phyloP scores from a whole-genome alignment of 2,113 vertebrate species.

The Aleadryas rufinucha region DNA sequence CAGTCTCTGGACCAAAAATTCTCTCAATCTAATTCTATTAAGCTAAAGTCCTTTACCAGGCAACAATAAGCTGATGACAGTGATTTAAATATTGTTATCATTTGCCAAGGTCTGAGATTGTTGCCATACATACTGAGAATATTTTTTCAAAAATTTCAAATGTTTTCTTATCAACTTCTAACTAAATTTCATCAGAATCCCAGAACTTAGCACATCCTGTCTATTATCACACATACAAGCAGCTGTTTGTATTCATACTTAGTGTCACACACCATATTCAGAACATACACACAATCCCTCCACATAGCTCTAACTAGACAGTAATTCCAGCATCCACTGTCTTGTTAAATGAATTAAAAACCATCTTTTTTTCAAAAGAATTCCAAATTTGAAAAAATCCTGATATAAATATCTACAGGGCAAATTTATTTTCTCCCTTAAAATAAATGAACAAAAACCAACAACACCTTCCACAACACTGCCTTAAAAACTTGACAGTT shows the following conservation, averaged over 20 bases:
- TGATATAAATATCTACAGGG: not conserved
- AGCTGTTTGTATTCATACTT: not conserved
- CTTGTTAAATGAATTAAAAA: not conserved
- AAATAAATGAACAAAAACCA: not conserved
- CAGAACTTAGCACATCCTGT: not conserved
- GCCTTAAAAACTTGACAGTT: not conserved
- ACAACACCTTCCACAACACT: not conserved
- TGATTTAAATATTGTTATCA: not conserved
- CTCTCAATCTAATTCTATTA: not conserved
- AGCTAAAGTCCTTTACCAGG: not conserved
- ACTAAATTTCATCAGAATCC: not conserved
- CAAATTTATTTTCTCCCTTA: not conserved
- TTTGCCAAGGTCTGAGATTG: not conserved
- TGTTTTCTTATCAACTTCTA: not conserved
- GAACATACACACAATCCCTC: not conserved
- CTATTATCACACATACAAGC: not conserved
- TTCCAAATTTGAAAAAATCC: not conserved
- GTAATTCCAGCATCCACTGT: not conserved
- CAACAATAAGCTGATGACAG: not conserved
- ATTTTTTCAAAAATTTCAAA: not conserved
- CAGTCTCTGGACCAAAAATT: not conserved
- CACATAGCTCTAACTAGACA: not conserved
- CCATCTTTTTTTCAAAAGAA: not conserved
- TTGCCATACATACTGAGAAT: not conserved
- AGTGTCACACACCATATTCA: not conserved